phyloP scores from a whole-genome alignment of 2,888 invertebrate genomes.

The Stenichneumon culpator region DNA sequence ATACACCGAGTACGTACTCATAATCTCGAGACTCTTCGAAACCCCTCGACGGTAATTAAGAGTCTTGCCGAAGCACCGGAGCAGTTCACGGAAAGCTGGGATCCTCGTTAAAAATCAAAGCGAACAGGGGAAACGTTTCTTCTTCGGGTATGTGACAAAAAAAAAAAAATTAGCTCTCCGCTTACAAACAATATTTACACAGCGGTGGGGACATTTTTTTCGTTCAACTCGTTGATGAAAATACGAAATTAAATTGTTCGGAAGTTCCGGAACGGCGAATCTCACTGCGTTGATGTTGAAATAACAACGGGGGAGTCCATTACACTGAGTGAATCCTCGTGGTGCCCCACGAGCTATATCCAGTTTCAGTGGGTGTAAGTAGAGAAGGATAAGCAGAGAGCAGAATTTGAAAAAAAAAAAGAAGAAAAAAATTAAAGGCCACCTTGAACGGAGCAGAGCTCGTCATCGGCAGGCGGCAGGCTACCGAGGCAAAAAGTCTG shows the following conservation, averaged over 20 bases:
- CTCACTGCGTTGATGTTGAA: constrained; percentile 53
- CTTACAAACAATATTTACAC: neutral
- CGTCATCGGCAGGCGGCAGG: constrained; percentile 55
- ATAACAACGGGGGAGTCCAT: constrained; percentile 66
- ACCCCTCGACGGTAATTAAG: constrained; percentile 66
- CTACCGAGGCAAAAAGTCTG: constrained; percentile 64
- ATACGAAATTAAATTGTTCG: constrained; percentile 23
- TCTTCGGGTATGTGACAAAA: constrained; percentile 38
- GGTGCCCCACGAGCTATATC: constrained; percentile 65
- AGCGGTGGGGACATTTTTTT: neutral
- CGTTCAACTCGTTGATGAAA: constrained; percentile 13
- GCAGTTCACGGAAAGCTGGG: constrained; percentile 42
- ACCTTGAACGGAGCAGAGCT: constrained; percentile 35
- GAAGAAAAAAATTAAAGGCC: neutral
- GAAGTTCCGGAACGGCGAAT: constrained; percentile 24
- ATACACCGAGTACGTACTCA: constrained; percentile 62
- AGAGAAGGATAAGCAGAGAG: constrained; percentile 45
- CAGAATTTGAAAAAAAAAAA: constrained; percentile 28
- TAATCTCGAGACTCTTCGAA: constrained; percentile 63
- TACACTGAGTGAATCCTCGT: constrained; percentile 66
- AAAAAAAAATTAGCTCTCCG: neutral
- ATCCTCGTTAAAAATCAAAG: constrained; percentile 46
- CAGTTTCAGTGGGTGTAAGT: constrained; percentile 59
- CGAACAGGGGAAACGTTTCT: constrained; percentile 39
- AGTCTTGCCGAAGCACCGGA: constrained; percentile 58